Evolutionary conservation across 2,797 vertebrate species (phyloP).

Genomic region (Sebastes melanostomus): DNA sequence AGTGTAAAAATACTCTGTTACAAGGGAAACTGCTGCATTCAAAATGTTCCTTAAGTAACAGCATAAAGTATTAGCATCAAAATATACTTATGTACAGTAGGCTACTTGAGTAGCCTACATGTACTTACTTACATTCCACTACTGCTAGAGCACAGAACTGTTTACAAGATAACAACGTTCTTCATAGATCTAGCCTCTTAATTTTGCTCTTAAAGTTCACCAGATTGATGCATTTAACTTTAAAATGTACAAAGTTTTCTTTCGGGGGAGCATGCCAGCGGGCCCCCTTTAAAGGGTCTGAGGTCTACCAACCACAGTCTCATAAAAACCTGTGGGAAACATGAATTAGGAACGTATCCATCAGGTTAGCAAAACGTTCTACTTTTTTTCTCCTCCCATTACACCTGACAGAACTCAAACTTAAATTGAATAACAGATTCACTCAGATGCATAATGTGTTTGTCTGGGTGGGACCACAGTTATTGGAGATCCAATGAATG

Average conservation of each 20-base stretch:
- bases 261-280: too few relatives aligned
- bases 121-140: not conserved
- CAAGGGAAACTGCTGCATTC: too few relatives aligned
- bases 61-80: too few relatives aligned
- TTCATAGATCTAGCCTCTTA: too few relatives aligned
- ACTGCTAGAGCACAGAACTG: not conserved
- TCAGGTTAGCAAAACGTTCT: not conserved
- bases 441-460: not conserved
- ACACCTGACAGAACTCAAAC: not conserved
- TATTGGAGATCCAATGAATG: not conserved
- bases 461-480: not conserved
- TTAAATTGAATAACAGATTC: not conserved
- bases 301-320: not conserved
- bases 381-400: not conserved
- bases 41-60: too few relatives aligned
- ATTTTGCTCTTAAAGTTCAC: not conserved
- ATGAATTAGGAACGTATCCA: not conserved
- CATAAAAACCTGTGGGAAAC: not conserved
- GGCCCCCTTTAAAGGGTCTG: not conserved
- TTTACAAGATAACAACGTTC: not conserved
- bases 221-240: not conserved
- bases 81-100: too few relatives aligned
- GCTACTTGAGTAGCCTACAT: not conserved
- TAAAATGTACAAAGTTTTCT: too few relatives aligned
- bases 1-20: too few relatives aligned